phyloP scores from a whole-genome alignment of 2,113 vertebrate species.

The Bombycilla garrulus region DNA sequence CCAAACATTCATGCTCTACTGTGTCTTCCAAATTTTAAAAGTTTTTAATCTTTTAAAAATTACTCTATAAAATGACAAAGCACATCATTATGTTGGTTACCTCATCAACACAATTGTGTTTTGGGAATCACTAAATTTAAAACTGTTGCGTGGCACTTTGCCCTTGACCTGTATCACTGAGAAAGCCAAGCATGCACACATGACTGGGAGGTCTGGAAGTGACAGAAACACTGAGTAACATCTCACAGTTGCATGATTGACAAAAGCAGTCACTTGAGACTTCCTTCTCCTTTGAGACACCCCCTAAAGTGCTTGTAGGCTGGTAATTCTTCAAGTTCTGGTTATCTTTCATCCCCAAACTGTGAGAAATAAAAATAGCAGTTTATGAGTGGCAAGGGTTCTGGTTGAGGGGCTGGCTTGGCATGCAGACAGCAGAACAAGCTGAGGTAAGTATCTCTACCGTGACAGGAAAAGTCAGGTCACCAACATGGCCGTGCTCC shows the following conservation, averaged over 20 bases:
- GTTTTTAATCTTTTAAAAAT: constrained; percentile 7
- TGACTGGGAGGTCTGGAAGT: background rate
- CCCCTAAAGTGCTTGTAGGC: background rate
- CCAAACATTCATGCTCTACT: constrained; percentile 2
- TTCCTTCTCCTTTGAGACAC: background rate
- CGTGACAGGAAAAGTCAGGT: background rate
- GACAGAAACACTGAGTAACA: background rate
- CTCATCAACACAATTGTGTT: constrained; percentile 31
- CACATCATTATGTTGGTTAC: background rate
- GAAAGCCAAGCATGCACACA: background rate
- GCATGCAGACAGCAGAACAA: background rate
- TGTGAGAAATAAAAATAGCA: background rate
- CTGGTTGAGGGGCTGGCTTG: background rate
- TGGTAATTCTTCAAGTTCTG: background rate
- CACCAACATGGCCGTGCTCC: background rate
- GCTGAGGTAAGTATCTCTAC: background rate
- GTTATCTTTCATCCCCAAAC: background rate
- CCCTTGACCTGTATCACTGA: constrained; percentile 7
- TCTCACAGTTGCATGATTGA: background rate
- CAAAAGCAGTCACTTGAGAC: background rate
- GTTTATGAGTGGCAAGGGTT: accelerated
- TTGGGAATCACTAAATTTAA: constrained; percentile 19
- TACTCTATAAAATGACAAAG: constrained; percentile 9
- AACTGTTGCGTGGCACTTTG: constrained; percentile 7
- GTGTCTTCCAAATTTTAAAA: background rate